These are phyloP conservation scores for Macroteleia sp. DNA, from an alignment of 2,888 invertebrate genomes.

Conservation along the genomic window DNA sequence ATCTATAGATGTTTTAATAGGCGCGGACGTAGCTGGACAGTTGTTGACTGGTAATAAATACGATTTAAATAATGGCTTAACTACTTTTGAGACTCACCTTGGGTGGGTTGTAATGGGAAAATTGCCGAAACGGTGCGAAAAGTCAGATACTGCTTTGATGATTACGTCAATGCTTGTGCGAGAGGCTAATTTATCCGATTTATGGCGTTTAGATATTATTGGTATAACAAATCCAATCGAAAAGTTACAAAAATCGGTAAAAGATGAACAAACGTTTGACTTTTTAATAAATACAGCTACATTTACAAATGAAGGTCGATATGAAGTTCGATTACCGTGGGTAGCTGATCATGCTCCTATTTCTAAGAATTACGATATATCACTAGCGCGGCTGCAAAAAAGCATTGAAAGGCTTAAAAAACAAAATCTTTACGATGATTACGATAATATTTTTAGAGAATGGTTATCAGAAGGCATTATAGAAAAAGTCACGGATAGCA, in stretches of 20 bases:
- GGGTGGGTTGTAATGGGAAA: slow-evolving; percentile 32
- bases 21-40: slow-evolving; percentile 66
- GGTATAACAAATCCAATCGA: slow-evolving; percentile 70
- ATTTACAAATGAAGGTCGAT: slow-evolving; percentile 64
- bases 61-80: slow-evolving; percentile 9
- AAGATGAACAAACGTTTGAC: slow-evolving; percentile 48
- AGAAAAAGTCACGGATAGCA: slow-evolving; percentile 59
- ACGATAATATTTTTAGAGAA: slow-evolving; percentile 70
- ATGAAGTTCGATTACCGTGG: slow-evolving; percentile 76
- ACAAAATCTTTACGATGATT: slow-evolving; percentile 61
- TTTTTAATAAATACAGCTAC: slow-evolving; percentile 67
- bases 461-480: slow-evolving; percentile 72
- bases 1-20: slow-evolving; percentile 46
- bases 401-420: slow-evolving; percentile 64
- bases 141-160: not conserved
- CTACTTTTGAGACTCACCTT: slow-evolving; percentile 5
- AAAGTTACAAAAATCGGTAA: slow-evolving; percentile 40
- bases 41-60: slow-evolving; percentile 61
- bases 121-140: slow-evolving; percentile 24
- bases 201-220: slow-evolving; percentile 71
- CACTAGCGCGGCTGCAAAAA: slow-evolving; percentile 67
- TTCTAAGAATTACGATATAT: slow-evolving; percentile 66
- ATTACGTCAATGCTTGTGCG: slow-evolving; percentile 28
- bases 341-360: slow-evolving; percentile 71
- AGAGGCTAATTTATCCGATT: slow-evolving; percentile 57